Base-by-base conservation (phyloP, 2,888 invertebrate genomes). In the Lepidochrysops patricia region DNA sequence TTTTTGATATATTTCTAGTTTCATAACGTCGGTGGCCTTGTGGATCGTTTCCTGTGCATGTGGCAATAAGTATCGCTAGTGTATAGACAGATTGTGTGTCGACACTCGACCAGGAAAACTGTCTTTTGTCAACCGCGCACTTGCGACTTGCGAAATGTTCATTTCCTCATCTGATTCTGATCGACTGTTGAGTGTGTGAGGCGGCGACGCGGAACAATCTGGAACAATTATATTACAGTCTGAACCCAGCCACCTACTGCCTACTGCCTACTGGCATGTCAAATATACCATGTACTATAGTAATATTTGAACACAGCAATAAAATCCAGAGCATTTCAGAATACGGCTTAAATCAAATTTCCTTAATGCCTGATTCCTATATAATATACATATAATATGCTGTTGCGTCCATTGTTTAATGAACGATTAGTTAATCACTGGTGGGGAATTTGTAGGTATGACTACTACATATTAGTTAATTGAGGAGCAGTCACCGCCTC, bases 41-140 rank as follows among this genome's bases (percentile, higher is more conserved):
- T 19, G 7, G 43, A 43, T 4, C 43, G 43, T 43, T 43, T 43
- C 43, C 43, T 43, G 43, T 43, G 43, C 19, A 43, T 43, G 43
- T 43, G 23, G 43, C 43, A 43, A 43, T 43, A 43, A 43, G 1
- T 43, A 23, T 43, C 43, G 9, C 19, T 19, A 43, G 19, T 9
- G 7, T 35, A 35, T 35, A 37, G 35, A 35, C 35, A 12, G 43
- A 9, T 43, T 19, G 43, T 23, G 12, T 43, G 43, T 43, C 43
- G 43, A 43, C 43, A 43, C n/a, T n/a, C n/a, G n/a, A n/a, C 23
- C 43, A 43, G 43, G 43, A 23, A 43, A 43, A 43, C 43, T 43
- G 19, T 43, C 43, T 43, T 43, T 43, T 43, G 43, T 43, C 43
- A 43, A 43, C 43, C 43, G 43, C 43, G 19, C 43, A 43, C 19